Evolutionary conservation across 2,113 vertebrate species (phyloP).

Genomic region (Mystacornis crossleyi): DNA sequence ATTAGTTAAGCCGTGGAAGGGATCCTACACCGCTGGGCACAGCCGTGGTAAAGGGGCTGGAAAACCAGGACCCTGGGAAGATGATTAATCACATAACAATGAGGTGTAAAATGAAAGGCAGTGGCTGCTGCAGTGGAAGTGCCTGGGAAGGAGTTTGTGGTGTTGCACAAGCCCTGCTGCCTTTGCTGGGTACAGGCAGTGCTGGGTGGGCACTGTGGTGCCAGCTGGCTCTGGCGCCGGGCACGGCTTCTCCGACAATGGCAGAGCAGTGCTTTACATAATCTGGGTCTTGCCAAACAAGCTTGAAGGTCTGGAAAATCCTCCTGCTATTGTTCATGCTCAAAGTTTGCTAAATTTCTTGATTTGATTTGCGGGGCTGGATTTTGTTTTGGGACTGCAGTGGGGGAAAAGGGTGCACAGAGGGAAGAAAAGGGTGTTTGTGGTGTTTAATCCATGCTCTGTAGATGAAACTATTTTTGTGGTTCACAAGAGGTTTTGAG

Average conservation of each 20-base stretch:
- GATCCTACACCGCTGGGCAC: background rate
- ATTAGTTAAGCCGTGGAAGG: background rate
- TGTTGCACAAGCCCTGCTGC: background rate
- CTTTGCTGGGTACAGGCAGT: background rate
- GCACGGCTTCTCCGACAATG: background rate
- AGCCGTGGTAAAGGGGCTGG: background rate
- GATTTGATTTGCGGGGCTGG: background rate
- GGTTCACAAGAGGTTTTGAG: background rate
- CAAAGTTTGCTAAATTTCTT: constrained; percentile 33
- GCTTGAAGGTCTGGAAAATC: constrained; percentile 41
- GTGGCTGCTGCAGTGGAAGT: background rate
- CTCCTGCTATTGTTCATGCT: constrained; percentile 30
- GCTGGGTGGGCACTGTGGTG: background rate
- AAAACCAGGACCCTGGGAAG: background rate
- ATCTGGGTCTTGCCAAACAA: constrained; percentile 39
- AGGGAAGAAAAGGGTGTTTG: background rate
- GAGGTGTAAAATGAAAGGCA: background rate
- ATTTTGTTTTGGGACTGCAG: background rate
- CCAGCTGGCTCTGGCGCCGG: constrained; percentile 26
- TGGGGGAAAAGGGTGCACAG: background rate
- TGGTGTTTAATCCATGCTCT: background rate
- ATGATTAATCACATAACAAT: background rate
- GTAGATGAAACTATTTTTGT: background rate
- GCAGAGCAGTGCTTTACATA: constrained; percentile 9
- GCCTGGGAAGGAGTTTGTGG: background rate